Evolutionary conservation across 2,797 vertebrate species (phyloP), one percentile per base, ranked within the genome.

Genomic region (Neostethus bicornis): DNA sequence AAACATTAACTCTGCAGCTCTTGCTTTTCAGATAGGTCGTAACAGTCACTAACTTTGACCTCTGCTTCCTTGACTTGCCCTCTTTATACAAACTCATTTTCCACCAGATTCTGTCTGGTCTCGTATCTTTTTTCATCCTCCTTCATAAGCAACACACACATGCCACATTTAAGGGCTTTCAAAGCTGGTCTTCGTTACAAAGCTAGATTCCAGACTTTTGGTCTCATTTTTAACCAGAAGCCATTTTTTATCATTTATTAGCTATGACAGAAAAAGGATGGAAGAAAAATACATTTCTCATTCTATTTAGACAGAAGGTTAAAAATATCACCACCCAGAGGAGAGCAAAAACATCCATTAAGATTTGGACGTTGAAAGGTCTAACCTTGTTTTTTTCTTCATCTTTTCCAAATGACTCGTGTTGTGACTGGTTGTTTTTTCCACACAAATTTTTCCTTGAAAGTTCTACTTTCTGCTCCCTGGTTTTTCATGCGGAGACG

Each of bases 401-500:
- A 41, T 46, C 55, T 71, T 19, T 77, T 73, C 42, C 75, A 74
- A 77, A 71, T 72, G 73, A 51, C 67, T 78, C 75, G 59, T 79
- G 66, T 68, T 60, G 60, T 61, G 74, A 73, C 54, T 12, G 57
- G 62, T 84, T 68, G 84, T 56, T 79, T 70, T 85, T 85, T 87
- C 85, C 84, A 60, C 66, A 46, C 48, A 60, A 72, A 25, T 78
- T 66, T 67, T 73, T 74, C 69, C 61, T 80, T n/a, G n/a, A n/a
- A n/a, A n/a, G n/a, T n/a, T n/a, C n/a, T n/a, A n/a, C n/a, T n/a
- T n/a, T n/a, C n/a, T n/a, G n/a, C n/a, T n/a, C n/a, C 63, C 61
- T 68, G 60, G 54, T 78, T 82, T 84, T 80, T 80, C 81, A 69
- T 72, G 51, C 66, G 73, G 47, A 67, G 64, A 79, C 53, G 70